Evolutionary conservation across 1,140 invertebrate species (phyloP).

Genomic region (Mactra quadrangularis): DNA sequence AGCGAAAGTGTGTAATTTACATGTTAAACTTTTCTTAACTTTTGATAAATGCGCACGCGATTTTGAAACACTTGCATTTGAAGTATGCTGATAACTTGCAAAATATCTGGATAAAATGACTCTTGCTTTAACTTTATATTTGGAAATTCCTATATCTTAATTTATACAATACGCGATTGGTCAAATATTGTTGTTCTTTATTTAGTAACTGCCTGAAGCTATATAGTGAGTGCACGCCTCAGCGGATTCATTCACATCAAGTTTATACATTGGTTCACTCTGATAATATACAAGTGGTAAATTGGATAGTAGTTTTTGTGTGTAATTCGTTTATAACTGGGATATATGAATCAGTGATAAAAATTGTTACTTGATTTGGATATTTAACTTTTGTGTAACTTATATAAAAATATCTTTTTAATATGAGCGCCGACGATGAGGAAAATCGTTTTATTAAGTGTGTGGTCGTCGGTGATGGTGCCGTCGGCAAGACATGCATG

Average conservation of each 20-base stretch:
- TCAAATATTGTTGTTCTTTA: background rate
- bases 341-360: no score
- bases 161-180: conserved; percentile 13
- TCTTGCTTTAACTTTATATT: no score
- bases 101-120: no score
- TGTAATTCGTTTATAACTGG: background rate
- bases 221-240: conserved; percentile 48
- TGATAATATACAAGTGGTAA: conserved; percentile 27
- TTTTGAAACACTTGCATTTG: no score
- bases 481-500: conserved; percentile 78
- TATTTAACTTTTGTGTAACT: background rate
- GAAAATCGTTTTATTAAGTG: conserved; percentile 74
- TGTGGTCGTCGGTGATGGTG: conserved; percentile 78
- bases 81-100: no score
- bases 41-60: no score
- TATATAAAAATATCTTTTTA: background rate
- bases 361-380: background rate
- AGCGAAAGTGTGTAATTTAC: no score
- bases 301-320: background rate
- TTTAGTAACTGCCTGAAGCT: conserved; percentile 39
- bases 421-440: conserved; percentile 35
- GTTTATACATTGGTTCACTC: no score
- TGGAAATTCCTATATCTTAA: background rate
- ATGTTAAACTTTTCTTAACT: no score
- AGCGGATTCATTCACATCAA: conserved; percentile 44